phyloP scores from a whole-genome alignment of 1,140 invertebrate species.

The Tetranychus urticae region DNA sequence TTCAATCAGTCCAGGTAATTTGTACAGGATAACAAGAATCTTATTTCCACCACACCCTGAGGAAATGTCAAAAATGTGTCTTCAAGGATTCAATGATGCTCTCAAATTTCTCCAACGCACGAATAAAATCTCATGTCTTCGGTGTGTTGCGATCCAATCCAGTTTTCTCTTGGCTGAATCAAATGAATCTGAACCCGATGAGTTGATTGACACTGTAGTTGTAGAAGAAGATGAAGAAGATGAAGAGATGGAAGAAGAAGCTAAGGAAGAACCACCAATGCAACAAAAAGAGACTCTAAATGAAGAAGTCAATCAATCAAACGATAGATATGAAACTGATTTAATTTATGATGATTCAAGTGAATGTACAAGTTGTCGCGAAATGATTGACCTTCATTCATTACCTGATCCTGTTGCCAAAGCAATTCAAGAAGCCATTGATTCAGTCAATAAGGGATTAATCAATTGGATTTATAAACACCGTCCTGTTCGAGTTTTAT shows the following conservation, averaged over 20 bases:
- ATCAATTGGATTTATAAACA: conserved; percentile 70
- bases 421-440: conserved; percentile 73
- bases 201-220: not conserved
- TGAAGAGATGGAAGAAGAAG: not conserved
- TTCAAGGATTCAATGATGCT: conserved; percentile 91
- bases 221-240: conserved; percentile 1
- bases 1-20: conserved; percentile 50
- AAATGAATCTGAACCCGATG: conserved; percentile 5
- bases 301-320: not conserved
- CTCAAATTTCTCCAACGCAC: conserved; percentile 72
- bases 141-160: conserved; percentile 13
- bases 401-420: conserved; percentile 17
- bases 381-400: conserved; percentile 15
- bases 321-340: not conserved
- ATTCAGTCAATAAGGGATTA: conserved; percentile 64
- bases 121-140: conserved; percentile 21
- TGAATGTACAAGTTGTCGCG: conserved; percentile 12
- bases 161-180: conserved; percentile 2
- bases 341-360: conserved; percentile 10
- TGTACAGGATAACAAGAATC: conserved; percentile 68
- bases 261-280: not conserved
- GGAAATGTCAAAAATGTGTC: conserved; percentile 71
- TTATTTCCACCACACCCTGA: conserved; percentile 85
- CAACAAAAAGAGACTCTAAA: not conserved
- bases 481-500: conserved; percentile 46